A percentile compares a stretch with the other conserved stretches of the same genome.
These are phyloP conservation scores for Peromyscus aztecus DNA, from an alignment of 2,797 vertebrate species.

Conservation along the genomic window DNA sequence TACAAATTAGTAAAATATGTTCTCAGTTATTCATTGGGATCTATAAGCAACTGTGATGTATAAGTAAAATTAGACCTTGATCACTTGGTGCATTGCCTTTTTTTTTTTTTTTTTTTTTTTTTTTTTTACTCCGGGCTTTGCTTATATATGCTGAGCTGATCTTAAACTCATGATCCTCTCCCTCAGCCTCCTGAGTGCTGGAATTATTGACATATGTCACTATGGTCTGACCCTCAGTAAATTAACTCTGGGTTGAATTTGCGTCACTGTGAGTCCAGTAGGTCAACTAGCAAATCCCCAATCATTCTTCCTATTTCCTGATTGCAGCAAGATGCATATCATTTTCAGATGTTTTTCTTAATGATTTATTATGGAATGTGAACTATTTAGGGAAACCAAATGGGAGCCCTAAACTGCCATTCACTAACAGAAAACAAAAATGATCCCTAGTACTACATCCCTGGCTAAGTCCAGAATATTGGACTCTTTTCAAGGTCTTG, in stretches of 20 bases:
- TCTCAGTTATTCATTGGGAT: constrained; percentile 1
- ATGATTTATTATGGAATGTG: not conserved
- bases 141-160: not conserved
- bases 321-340: not conserved
- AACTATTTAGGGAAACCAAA: not conserved
- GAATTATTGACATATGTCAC: not conserved
- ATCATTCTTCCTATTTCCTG: not conserved
- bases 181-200: not conserved
- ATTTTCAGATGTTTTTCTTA: constrained; percentile 26
- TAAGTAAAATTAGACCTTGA: not conserved
- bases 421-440: constrained; percentile 42
- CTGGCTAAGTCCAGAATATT: not conserved
- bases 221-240: not conserved
- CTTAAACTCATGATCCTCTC: not conserved
- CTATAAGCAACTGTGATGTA: not conserved
- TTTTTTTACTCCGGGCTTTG: not conserved
- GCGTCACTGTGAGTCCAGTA: not conserved
- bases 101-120: no score
- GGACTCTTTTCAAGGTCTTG: not conserved
- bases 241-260: not conserved
- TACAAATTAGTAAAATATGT: constrained; percentile 42
- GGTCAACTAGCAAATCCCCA: not conserved
- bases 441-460: not conserved
- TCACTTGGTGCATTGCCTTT: not conserved
- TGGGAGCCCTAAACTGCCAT: not conserved